Evolutionary conservation across 37 sponge, comb jelly and placozoan species (phyloP), one percentile per base, ranked within the genome.

Genomic region (Cladorhizidae sp.): DNA sequence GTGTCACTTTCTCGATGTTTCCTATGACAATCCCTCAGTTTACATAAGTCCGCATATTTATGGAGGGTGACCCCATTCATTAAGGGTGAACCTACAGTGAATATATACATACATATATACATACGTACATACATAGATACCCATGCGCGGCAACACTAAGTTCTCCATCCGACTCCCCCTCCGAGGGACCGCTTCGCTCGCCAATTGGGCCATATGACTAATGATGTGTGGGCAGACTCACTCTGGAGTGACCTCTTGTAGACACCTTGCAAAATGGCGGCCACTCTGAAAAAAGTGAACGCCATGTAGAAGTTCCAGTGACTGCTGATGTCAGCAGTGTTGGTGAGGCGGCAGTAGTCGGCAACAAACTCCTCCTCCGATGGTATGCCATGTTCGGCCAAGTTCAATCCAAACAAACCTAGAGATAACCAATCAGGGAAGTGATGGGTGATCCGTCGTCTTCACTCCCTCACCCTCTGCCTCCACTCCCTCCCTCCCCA

Each of bases 221-320:
- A 31, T 36, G 36, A 49, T 29, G n/a, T 15, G 22, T 68, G 17
- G 3, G n/a, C 15, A 51, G 0, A 73, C 80, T 81, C 28, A 90
- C 91, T 70, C 59, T 74, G 77, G 42, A 79, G 72, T 26, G 91
- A 80, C 72, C 91, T 75, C 70, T 86, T 90, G 86, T 90, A 90
- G 26, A 90, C 91, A 6, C 91, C 92, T 62, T 92, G 92, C 17
- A 90, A 56, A 54, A 94, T 94, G 68, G 91, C 87, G 28, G 91
- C 94, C 43, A 84, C 73, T 54, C 91, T 75, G 75, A 90, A 94
- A 77, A 91, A 88, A 35, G 88, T 65, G 76, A 94, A 81, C 8
- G 91, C 94, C 54, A 87, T 59, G 55, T 90, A 94, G 67, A 87
- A 83, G 40, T 76, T 80, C 88, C 91, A 86, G 41, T 85, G 33